phyloP scores from a whole-genome alignment of 2,888 invertebrate species.

The Brachyptera risi region DNA sequence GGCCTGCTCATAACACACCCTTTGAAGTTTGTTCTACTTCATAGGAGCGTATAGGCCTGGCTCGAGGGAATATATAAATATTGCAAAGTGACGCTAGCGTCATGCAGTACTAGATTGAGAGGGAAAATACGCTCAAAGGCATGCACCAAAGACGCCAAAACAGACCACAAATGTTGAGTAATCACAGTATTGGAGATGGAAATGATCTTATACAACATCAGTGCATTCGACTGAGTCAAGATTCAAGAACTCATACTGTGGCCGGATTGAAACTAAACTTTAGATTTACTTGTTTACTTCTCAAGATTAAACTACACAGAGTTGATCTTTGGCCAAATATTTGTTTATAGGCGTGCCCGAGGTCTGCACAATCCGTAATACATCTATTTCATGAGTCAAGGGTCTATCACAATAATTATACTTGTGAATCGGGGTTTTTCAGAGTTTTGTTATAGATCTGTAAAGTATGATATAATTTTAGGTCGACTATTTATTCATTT shows the following conservation, averaged over 20 bases:
- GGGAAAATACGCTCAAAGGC: constrained; percentile 16
- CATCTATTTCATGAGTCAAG: too few species aligned
- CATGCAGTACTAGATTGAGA: constrained; percentile 8
- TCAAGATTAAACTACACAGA: background rate
- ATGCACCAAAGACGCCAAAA: constrained; percentile 2
- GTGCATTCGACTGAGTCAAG: constrained; percentile 4
- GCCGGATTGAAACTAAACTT: constrained; percentile 1
- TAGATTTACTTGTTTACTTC: constrained; percentile 7
- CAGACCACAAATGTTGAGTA: constrained; percentile 18
- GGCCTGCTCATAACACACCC: too few species aligned
- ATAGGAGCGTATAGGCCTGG: background rate
- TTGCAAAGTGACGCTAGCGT: constrained; percentile 17
- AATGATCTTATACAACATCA: background rate
- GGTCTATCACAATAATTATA: too few species aligned
- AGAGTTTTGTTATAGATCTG: too few species aligned
- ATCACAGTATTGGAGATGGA: constrained; percentile 14
- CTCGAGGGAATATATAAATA: constrained; percentile 20
- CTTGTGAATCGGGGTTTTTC: too few species aligned
- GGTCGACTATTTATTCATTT: too few species aligned
- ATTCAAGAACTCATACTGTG: constrained; percentile 6
- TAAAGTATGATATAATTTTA: too few species aligned
- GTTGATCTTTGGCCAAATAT: background rate
- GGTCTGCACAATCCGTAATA: too few species aligned
- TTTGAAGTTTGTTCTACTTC: constrained; percentile 15
- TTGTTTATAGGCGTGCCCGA: too few species aligned